Evolutionary conservation across 2,888 invertebrate species (phyloP).

Genomic region (Cantharis flavilabris): DNA sequence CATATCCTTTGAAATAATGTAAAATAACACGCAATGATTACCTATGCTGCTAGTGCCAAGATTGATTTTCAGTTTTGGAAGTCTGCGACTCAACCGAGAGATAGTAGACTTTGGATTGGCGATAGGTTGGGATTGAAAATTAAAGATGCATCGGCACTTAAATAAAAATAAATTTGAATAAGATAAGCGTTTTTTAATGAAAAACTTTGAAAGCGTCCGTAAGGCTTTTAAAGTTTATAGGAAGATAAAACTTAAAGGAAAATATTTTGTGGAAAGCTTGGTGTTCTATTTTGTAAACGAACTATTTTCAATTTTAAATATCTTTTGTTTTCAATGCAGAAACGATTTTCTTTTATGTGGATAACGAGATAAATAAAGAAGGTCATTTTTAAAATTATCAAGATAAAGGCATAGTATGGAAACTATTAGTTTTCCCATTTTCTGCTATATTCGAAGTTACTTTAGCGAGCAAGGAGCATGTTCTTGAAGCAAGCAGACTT

Average conservation of each 20-base stretch:
- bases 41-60: too few species aligned
- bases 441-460: slow-evolving; percentile 27
- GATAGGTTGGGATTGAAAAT: background rate
- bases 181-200: background rate
- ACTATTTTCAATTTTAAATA: slow-evolving; percentile 1
- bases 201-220: background rate
- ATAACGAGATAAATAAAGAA: slow-evolving; percentile 16
- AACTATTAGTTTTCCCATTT: slow-evolving; percentile 35
- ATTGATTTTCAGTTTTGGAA: background rate
- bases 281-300: background rate
- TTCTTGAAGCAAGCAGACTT: slow-evolving; percentile 30
- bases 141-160: background rate
- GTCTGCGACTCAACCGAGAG: background rate
- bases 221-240: background rate
- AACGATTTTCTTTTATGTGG: background rate
- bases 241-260: background rate
- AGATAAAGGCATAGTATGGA: slow-evolving; percentile 20
- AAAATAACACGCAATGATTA: too few species aligned
- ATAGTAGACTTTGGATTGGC: background rate
- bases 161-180: background rate
- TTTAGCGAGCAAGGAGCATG: slow-evolving; percentile 31
- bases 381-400: slow-evolving; percentile 5
- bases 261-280: background rate
- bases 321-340: background rate
- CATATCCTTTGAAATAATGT: too few species aligned